Evolutionary conservation across 92 coral and sea anemone genomes (phyloP).

Genomic region (Epizoanthus scotinus): DNA sequence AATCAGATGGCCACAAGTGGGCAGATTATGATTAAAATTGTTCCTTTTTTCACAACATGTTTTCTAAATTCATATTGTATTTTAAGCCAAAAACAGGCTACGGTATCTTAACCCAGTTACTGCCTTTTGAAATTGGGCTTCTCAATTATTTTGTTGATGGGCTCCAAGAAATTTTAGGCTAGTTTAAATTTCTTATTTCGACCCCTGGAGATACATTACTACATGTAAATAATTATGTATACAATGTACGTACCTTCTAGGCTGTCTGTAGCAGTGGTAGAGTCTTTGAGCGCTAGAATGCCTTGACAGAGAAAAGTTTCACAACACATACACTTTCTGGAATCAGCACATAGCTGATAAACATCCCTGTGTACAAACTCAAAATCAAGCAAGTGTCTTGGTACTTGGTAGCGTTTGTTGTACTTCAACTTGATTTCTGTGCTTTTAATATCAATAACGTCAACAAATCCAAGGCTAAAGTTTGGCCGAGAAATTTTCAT

Average conservation of each 20-base stretch:
- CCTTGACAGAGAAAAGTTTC: slow-evolving; percentile 9
- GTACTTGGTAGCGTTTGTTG: slow-evolving; percentile 36
- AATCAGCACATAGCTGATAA: background rate
- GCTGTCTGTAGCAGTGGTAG: background rate
- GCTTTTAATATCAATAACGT: slow-evolving; percentile 12
- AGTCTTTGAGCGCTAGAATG: background rate
- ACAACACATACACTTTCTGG: slow-evolving; percentile 3
- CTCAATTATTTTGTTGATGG: too few species aligned
- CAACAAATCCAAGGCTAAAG: slow-evolving; percentile 35
- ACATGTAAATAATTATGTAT: background rate
- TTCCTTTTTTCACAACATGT: too few species aligned
- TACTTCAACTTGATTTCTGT: slow-evolving; percentile 2
- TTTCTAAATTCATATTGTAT: too few species aligned
- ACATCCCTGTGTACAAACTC: slow-evolving; percentile 1
- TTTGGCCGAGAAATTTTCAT: slow-evolving; percentile 41
- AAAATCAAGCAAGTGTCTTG: slow-evolving; percentile 34
- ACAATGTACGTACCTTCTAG: background rate
- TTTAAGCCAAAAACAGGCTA: too few species aligned
- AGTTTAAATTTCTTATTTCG: too few species aligned
- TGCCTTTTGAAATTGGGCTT: too few species aligned
- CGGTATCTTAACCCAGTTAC: too few species aligned
- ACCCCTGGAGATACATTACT: too few species aligned
- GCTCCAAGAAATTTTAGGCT: too few species aligned
- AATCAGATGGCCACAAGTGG: too few species aligned
- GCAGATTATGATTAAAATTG: too few species aligned